These are phyloP conservation scores for Alsophila aescularia DNA, from an alignment of 2,888 invertebrate species.

Conservation along the genomic window DNA sequence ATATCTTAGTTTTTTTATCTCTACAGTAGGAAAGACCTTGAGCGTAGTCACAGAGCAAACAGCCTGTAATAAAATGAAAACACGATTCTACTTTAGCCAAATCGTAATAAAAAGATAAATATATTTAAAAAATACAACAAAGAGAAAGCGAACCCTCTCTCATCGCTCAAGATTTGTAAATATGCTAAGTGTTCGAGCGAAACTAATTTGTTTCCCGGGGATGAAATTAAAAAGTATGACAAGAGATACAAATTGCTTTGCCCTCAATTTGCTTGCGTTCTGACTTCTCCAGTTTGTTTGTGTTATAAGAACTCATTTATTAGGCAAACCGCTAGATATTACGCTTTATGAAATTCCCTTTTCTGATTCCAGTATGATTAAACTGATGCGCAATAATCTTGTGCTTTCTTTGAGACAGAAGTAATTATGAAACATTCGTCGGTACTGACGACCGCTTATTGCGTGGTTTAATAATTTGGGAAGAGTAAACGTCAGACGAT, in stretches of 20 bases:
- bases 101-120: constrained; percentile 31
- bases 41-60: constrained; percentile 4
- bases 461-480: constrained; percentile 30
- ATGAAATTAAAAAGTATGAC: constrained; percentile 80
- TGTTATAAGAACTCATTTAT: constrained; percentile 72
- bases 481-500: constrained; percentile 23
- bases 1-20: neutral
- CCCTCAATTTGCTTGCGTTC: constrained; percentile 71
- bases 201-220: constrained; percentile 70
- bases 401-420: constrained; percentile 34
- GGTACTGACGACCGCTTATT: constrained; percentile 29
- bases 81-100: constrained; percentile 26
- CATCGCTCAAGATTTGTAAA: constrained; percentile 64
- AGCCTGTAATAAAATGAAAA: constrained; percentile 24
- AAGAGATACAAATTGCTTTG: constrained; percentile 75
- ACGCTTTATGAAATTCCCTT: constrained; percentile 48
- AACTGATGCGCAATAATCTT: constrained; percentile 36
- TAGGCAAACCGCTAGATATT: constrained; percentile 67
- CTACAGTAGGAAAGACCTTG: neutral
- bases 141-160: constrained; percentile 48
- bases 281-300: constrained; percentile 69
- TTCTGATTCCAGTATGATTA: constrained; percentile 44
- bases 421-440: constrained; percentile 32
- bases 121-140: constrained; percentile 42
- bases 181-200: constrained; percentile 69